Evolutionary conservation across 2,888 invertebrate genomes (phyloP), one percentile per base, ranked within the genome.

Genomic region (Drosophila testacea): DNA sequence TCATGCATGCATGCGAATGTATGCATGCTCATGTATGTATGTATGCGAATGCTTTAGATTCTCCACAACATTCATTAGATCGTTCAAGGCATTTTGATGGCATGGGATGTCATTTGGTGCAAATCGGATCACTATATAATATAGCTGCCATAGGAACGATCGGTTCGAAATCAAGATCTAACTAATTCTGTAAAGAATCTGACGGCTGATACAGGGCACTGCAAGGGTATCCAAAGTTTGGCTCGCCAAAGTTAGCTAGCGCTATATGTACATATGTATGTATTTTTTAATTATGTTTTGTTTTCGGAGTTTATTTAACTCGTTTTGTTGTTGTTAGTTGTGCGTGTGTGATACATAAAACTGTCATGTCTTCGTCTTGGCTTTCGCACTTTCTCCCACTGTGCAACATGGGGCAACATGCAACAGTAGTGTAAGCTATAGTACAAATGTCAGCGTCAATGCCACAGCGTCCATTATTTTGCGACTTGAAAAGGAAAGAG

Each of bases 371-470:
- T 62, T 56, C 32, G 64, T 54, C 52, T 63, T 41, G 54, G 48
- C 41, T 38, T 48, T 57, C 54, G 39, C 65, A 54, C 73, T 65
- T 69, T 56, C 50, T 16, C 48, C 42, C 42, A 41, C 57, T 52
- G 51, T 41, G 59, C 73, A 67, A 71, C 75, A 81, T 81, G 80
- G 28, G 55, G 67, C 64, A 67, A 41, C 39, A 32, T 36, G 71
- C 69, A 77, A 64, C 65, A 57, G 75, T 66, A 65, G 65, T 73
- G 79, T 84, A 82, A 78, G 72, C 75, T 64, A 71, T 75, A 67
- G 75, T 60, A 83, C 69, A 71, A 73, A 75, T 83, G 75, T 82
- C 80, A 79, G 75, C 68, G 66, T 54, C 77, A 73, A 68, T 76
- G 81, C 70, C 72, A 72, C 60, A 56, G 69, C 71, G 68, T 60